phyloP scores from a whole-genome alignment of 2,888 invertebrate genomes.

The Dusona sp. region DNA sequence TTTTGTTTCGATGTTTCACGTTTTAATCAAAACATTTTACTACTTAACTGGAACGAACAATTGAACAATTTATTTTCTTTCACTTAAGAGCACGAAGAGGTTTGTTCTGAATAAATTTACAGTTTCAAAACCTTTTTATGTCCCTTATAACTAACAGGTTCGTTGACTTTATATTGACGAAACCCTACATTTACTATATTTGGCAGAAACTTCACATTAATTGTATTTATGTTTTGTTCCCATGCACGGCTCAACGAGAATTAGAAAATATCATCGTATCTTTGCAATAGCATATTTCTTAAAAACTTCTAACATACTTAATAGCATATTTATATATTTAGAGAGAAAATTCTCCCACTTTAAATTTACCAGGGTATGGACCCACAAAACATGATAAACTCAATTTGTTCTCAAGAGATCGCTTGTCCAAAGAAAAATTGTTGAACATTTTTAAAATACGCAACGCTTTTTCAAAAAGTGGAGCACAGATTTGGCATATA shows the following conservation, averaged over 20 bases:
- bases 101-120: neutral
- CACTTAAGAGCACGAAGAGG: neutral
- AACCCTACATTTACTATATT: neutral
- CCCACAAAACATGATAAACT: neutral
- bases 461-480: neutral
- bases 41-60: neutral
- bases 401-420: neutral
- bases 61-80: neutral
- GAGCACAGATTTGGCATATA: neutral
- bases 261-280: too few species aligned
- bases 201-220: neutral
- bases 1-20: neutral
- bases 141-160: neutral
- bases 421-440: neutral
- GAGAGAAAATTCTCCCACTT: too few species aligned
- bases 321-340: too few species aligned
- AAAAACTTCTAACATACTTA: too few species aligned
- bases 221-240: neutral
- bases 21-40: neutral
- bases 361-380: neutral
- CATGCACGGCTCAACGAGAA: too few species aligned
- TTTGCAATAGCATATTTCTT: too few species aligned
- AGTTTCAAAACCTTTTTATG: neutral
- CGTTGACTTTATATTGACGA: neutral
- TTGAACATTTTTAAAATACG: neutral